phyloP scores from a whole-genome alignment of 2,113 vertebrate genomes.

The Sciurus niger region DNA sequence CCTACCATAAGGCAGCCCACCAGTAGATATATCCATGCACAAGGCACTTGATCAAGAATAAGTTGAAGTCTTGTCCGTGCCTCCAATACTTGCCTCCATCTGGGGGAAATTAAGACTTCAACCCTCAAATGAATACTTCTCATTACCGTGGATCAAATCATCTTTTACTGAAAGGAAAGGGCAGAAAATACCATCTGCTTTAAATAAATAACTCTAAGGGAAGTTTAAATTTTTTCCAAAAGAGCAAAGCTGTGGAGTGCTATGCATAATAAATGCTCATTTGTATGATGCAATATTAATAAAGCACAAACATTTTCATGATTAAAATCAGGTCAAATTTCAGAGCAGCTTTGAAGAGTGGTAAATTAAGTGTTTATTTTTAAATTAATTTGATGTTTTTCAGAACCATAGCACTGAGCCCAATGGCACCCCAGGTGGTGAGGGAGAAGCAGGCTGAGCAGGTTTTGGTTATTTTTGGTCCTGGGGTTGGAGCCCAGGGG shows the following conservation, averaged over 20 bases:
- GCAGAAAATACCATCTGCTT: slow-evolving; percentile 58
- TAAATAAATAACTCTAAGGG: slow-evolving; percentile 58
- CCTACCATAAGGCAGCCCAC: not conserved
- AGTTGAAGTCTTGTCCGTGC: not conserved
- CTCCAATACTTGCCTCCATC: not conserved
- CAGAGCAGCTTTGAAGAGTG: slow-evolving; percentile 43
- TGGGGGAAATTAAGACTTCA: not conserved
- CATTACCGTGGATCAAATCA: slow-evolving; percentile 62
- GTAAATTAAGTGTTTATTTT: slow-evolving; percentile 66
- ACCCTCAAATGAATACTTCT: slow-evolving; percentile 41
- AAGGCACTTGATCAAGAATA: slow-evolving; percentile 47
- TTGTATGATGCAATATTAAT: slow-evolving; percentile 68
- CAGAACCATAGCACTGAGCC: not conserved
- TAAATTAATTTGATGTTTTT: slow-evolving; percentile 63
- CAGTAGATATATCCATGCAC: not conserved
- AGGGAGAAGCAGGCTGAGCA: no score
- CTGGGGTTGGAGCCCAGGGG: no score
- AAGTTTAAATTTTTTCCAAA: slow-evolving; percentile 7
- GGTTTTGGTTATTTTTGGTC: no score
- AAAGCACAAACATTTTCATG: slow-evolving; percentile 45
- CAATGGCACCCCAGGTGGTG: not conserved
- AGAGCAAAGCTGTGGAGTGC: slow-evolving; percentile 50
- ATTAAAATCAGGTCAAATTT: slow-evolving; percentile 42
- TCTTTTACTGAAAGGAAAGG: slow-evolving; percentile 61
- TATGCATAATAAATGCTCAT: slow-evolving; percentile 58